Evolutionary conservation across 2,888 invertebrate species (phyloP).

Genomic region (Muschampia plurimacula): DNA sequence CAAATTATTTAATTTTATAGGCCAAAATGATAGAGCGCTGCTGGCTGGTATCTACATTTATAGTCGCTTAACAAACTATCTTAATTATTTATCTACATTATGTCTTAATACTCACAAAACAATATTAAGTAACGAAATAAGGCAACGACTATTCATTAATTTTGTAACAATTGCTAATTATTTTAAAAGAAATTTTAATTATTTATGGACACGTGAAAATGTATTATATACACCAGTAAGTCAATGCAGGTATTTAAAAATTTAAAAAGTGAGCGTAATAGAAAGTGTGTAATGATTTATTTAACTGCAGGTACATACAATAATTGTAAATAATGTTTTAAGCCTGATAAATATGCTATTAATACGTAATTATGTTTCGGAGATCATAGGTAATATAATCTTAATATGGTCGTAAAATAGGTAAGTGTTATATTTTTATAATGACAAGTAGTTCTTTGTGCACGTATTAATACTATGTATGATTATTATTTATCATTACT

Average conservation of each 20-base stretch:
- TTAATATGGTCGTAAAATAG: slow-evolving; percentile 4
- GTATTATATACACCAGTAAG: slow-evolving; percentile 50
- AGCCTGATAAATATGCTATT: slow-evolving; percentile 43
- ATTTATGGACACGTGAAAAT: slow-evolving; percentile 70
- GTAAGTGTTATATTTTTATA: slow-evolving; percentile 13
- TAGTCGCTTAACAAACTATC: slow-evolving; percentile 80
- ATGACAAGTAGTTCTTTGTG: slow-evolving; percentile 22
- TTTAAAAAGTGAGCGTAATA: slow-evolving; percentile 54
- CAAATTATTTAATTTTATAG: slow-evolving; percentile 85
- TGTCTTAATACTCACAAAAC: slow-evolving; percentile 82
- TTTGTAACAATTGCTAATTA: slow-evolving; percentile 67
- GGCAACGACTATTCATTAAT: slow-evolving; percentile 83
- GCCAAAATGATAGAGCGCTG: slow-evolving; percentile 79
- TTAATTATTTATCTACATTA: slow-evolving; percentile 78
- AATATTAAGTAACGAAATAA: slow-evolving; percentile 81
- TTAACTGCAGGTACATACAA: slow-evolving; percentile 39
- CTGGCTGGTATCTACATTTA: slow-evolving; percentile 79
- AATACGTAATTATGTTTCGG: slow-evolving; percentile 31
- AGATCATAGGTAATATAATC: slow-evolving; percentile 34
- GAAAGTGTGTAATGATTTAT: slow-evolving; percentile 52
- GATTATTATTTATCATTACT: slow-evolving; percentile 17
- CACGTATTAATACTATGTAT: slow-evolving; percentile 17
- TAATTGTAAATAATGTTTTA: slow-evolving; percentile 44
- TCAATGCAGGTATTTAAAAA: slow-evolving; percentile 44
- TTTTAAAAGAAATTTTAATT: slow-evolving; percentile 55